These are phyloP conservation scores for Paragorgia papillata DNA, from an alignment of 92 coral and sea anemone species.

Conservation along the genomic window DNA sequence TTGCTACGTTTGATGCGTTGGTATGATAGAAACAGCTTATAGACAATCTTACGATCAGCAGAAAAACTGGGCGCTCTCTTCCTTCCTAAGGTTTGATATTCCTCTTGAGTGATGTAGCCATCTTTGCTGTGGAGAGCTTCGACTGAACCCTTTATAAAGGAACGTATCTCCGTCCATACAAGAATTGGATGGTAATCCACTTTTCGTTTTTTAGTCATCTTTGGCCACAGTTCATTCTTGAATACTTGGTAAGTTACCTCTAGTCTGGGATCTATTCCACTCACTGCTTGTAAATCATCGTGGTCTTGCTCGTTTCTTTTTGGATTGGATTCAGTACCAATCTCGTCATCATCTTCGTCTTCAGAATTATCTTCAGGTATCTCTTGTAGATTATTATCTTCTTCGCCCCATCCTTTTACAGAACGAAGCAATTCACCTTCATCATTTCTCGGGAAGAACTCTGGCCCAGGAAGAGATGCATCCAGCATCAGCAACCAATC, in stretches of 20 bases:
- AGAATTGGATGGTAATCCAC: slow-evolving; percentile 85
- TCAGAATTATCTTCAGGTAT: slow-evolving; percentile 70
- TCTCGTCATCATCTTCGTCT: slow-evolving; percentile 68
- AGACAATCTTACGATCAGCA: slow-evolving; percentile 75
- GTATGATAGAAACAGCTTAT: slow-evolving; percentile 69
- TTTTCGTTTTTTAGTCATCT: slow-evolving; percentile 71
- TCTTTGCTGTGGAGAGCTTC: slow-evolving; percentile 70
- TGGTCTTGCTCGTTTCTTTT: not conserved
- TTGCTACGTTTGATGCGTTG: slow-evolving; percentile 58
- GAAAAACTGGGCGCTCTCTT: slow-evolving; percentile 91
- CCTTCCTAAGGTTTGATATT: slow-evolving; percentile 77
- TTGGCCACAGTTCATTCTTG: slow-evolving; percentile 80
- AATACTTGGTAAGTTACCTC: slow-evolving; percentile 92
- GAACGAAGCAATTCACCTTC: slow-evolving; percentile 76
- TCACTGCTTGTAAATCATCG: slow-evolving; percentile 11
- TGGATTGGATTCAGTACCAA: slow-evolving; percentile 55
- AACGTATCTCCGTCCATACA: slow-evolving; percentile 96
- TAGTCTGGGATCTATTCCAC: slow-evolving; percentile 66
- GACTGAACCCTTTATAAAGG: slow-evolving; percentile 94
- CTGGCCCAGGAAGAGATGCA: slow-evolving; percentile 81
- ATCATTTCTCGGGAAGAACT: slow-evolving; percentile 71
- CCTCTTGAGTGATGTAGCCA: slow-evolving; percentile 71
- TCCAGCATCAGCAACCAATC: slow-evolving; percentile 88
- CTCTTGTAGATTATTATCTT: slow-evolving; percentile 68
- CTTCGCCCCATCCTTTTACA: slow-evolving; percentile 95